Evolutionary conservation across 2,113 vertebrate species (phyloP).

Genomic region (Numenius arquata): DNA sequence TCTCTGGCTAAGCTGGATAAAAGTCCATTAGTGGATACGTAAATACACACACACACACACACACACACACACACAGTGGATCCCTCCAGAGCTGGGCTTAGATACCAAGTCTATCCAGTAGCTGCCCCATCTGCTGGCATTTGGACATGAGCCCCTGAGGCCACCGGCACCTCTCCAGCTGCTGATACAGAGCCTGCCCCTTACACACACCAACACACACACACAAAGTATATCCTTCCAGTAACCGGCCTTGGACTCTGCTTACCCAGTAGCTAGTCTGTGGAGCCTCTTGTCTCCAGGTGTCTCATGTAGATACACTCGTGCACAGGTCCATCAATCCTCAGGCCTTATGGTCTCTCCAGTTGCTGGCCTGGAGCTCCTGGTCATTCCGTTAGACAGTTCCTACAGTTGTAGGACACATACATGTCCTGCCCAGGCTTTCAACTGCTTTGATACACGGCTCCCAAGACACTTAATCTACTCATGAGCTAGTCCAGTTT

Average conservation of each 20-base stretch:
- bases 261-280: not conserved
- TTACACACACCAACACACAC: not conserved
- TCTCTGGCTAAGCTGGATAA: not conserved
- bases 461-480: too few species aligned
- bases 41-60: not conserved
- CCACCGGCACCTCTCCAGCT: not conserved
- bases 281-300: not conserved
- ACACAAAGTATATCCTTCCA: not conserved
- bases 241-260: not conserved
- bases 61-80: not conserved
- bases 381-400: not conserved
- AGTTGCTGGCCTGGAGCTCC: not conserved
- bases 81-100: not conserved
- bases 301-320: not conserved
- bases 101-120: not conserved
- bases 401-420: not conserved
- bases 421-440: not conserved
- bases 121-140: not conserved
- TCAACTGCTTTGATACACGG: not conserved
- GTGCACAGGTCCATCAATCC: not conserved
- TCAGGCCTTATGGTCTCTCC: not conserved
- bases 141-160: not conserved
- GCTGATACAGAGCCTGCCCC: not conserved
- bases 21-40: not conserved
- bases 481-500: not conserved